phyloP scores from a whole-genome alignment of 2,113 vertebrate genomes.

The Tupaia tana region DNA sequence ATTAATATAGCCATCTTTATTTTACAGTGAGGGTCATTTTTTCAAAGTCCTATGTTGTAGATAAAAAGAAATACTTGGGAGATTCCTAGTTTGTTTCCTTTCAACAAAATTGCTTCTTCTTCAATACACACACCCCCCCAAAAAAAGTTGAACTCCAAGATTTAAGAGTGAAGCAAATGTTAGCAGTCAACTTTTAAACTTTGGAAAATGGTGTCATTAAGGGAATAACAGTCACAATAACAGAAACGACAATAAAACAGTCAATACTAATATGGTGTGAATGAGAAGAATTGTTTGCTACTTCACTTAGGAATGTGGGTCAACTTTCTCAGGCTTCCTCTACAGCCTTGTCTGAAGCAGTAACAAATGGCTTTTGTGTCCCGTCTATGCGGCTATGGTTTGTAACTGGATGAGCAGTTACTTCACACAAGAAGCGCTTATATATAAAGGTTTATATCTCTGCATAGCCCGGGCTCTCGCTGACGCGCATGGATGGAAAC shows the following conservation, averaged over 20 bases:
- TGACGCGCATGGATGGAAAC: not conserved
- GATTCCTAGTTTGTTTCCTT: not conserved
- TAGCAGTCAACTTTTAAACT: slow-evolving; percentile 72
- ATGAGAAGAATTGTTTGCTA: slow-evolving; percentile 64
- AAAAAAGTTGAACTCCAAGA: slow-evolving; percentile 29
- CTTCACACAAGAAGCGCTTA: slow-evolving; percentile 58
- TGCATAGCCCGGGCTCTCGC: not conserved
- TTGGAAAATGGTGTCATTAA: slow-evolving; percentile 71
- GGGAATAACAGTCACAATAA: slow-evolving; percentile 70
- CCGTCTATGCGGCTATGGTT: slow-evolving; percentile 23
- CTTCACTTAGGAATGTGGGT: slow-evolving; percentile 72
- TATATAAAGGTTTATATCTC: slow-evolving; percentile 34
- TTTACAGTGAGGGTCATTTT: not conserved
- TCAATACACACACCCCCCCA: not conserved
- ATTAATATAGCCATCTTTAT: not conserved
- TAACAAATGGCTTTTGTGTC: slow-evolving; percentile 79
- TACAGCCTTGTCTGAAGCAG: slow-evolving; percentile 54
- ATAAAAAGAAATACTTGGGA: not conserved
- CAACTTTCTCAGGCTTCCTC: slow-evolving; percentile 56
- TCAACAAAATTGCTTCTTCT: not conserved
- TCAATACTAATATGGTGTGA: slow-evolving; percentile 61
- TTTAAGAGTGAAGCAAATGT: slow-evolving; percentile 75
- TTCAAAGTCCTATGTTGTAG: not conserved
- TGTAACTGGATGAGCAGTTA: slow-evolving; percentile 12
- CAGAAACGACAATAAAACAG: slow-evolving; percentile 65